These are phyloP conservation scores for Drosophila demipolita DNA, from an alignment of 2,888 invertebrate species.

Conservation along the genomic window DNA sequence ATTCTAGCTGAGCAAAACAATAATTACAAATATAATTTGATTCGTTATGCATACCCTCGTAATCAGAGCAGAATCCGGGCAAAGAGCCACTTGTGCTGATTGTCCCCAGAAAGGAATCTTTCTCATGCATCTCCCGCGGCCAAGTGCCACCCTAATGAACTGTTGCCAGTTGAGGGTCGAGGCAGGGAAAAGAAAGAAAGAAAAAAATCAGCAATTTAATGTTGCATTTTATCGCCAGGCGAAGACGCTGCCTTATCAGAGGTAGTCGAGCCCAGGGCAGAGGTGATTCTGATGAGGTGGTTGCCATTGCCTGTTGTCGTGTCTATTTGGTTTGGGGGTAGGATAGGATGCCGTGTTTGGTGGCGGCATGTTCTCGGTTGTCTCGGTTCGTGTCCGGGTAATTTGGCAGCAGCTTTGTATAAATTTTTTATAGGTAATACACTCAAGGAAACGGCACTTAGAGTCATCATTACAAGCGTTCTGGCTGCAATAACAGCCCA, in stretches of 20 bases:
- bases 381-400: conserved; percentile 52
- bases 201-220: conserved; percentile 82
- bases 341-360: conserved; percentile 33
- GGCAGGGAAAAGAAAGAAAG: conserved; percentile 15
- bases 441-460: conserved; percentile 85
- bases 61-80: conserved; percentile 31
- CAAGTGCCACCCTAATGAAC: conserved; percentile 72
- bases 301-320: conserved; percentile 38
- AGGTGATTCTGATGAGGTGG: conserved; percentile 53
- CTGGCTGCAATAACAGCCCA: conserved; percentile 85
- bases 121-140: conserved; percentile 36
- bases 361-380: conserved; percentile 51
- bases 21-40: conserved; percentile 40
- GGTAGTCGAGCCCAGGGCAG: conserved; percentile 31
- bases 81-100: conserved; percentile 49
- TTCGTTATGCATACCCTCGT: conserved; percentile 24
- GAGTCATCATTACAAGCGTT: conserved; percentile 85
- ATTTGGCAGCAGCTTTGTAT: conserved; percentile 79
- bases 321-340: conserved; percentile 45
- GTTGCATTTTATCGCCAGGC: conserved; percentile 83
- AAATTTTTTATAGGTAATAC: conserved; percentile 85
- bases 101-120: conserved; percentile 35
- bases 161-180: conserved; percentile 47
- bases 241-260: conserved; percentile 65
- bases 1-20: conserved; percentile 1